Evolutionary conservation across 2,888 invertebrate genomes (phyloP), one percentile per base, ranked within the genome.

Genomic region (Nasonovia ribisnigri): DNA sequence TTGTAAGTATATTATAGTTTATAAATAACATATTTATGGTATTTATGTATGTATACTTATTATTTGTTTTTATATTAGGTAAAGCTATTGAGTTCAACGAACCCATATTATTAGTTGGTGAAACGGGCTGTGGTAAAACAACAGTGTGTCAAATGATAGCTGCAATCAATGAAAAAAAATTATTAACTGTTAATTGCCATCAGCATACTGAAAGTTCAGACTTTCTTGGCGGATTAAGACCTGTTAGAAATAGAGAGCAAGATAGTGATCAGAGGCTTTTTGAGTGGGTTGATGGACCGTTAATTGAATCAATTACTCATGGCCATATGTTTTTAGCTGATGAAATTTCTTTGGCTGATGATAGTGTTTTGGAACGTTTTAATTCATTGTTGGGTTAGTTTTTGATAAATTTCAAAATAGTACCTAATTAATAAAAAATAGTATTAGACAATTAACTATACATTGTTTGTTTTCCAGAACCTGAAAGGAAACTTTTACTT

Each of bases 191-290:
- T 3, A 99, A 99, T 96, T 99, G 99, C 96, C 99, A 99, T 95
- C 98, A 99, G 98, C 98, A 99, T 95, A 99, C 99, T 0, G 99
- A 99, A 96, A 98, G 99, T 95, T 98, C 99, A 0, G 99, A 99
- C 96, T 99, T 99, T 95, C 96, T 99, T 42, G 99, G 99, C 84
- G 98, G 99, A 42, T 96, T 99, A 20, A 96, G 99, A 95, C 99
- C 99, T 0, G 98, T 98, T 16, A 96, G 99, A 94, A 96, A 97
- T 92, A 97, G 97, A 94, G 96, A 96, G 94, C 95, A 90, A 94
- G 94, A 92, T 94, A 92, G 93, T 84, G 94, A 94, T 86, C 88
- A 88, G 10, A 89, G 93, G 95, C 96, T 99, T 29, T 99, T 99
- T 96, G 99, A 99, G 96, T 99, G 99, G 99, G 97, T 98, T 0